phyloP scores from a whole-genome alignment of 1,140 invertebrate genomes.

The Cyphomyrmex costatus region DNA sequence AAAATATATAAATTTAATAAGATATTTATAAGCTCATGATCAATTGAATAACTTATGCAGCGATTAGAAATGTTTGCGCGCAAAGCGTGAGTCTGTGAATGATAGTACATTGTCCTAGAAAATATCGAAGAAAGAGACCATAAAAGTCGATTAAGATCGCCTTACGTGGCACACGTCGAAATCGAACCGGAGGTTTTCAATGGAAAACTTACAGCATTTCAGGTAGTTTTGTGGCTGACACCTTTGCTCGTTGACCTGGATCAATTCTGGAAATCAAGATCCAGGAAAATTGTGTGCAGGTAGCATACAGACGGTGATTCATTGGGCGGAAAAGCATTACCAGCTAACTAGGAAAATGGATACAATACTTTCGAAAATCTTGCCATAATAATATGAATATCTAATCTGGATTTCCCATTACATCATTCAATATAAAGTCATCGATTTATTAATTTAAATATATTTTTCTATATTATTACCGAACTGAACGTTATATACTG shows the following conservation, averaged over 20 bases:
- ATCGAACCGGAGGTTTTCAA: conserved; percentile 31
- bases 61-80: conserved; percentile 16
- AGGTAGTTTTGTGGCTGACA: conserved; percentile 55
- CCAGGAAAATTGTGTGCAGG: conserved; percentile 70
- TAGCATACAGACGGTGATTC: conserved; percentile 67
- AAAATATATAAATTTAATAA: conserved; percentile 5
- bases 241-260: conserved; percentile 58
- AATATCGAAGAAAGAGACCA: conserved; percentile 32
- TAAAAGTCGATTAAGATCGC: conserved; percentile 53
- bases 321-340: conserved; percentile 64
- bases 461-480: no score
- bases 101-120: conserved; percentile 29
- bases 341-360: conserved; percentile 47
- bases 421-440: not conserved
- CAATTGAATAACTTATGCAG: not conserved
- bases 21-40: not conserved
- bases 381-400: conserved; percentile 36
- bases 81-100: not conserved
- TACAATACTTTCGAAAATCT: conserved; percentile 38
- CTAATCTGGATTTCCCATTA: conserved; percentile 22
- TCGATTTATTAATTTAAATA: conserved; percentile 15
- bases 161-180: conserved; percentile 32
- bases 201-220: conserved; percentile 52
- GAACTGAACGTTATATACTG: no score
- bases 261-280: conserved; percentile 70